Conservation (phyloP, 2,888 invertebrate species). For the Caenorhabditis sulstoni region DNA sequence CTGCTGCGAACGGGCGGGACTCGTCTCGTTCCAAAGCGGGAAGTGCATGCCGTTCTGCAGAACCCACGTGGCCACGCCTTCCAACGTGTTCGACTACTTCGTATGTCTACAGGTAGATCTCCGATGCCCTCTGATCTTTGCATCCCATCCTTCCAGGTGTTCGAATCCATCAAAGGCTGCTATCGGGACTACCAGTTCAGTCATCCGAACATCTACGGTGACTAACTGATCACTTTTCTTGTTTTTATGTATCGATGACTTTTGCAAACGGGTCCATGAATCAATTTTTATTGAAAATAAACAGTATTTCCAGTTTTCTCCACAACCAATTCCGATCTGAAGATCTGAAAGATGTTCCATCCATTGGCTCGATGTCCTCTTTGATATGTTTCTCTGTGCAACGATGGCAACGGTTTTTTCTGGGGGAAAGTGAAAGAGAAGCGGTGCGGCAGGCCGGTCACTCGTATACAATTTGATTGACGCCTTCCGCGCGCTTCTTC, state of each 20-base stretch:
- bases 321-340: neutral
- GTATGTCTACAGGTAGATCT: slow-evolving; percentile 70
- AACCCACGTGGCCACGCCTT: slow-evolving; percentile 75
- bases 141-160: slow-evolving; percentile 45
- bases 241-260: slow-evolving; percentile 40
- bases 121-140: neutral
- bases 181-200: slow-evolving; percentile 70
- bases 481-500: slow-evolving; percentile 33
- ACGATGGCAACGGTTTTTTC: slow-evolving; percentile 41
- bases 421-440: slow-evolving; percentile 26
- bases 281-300: slow-evolving; percentile 15
- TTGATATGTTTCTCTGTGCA: neutral
- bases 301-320: slow-evolving; percentile 2
- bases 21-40: slow-evolving; percentile 72
- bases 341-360: neutral
- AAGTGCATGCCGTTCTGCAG: slow-evolving; percentile 78
- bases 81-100: slow-evolving; percentile 78
- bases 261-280: slow-evolving; percentile 26
- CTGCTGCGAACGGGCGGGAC: slow-evolving; percentile 72
- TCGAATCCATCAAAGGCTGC: slow-evolving; percentile 67
- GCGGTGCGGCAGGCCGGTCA: slow-evolving; percentile 46
- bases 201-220: slow-evolving; percentile 78
- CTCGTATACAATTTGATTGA: slow-evolving; percentile 49
- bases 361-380: neutral
- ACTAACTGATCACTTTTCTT: slow-evolving; percentile 59